Base-by-base conservation (phyloP, 2,888 invertebrate species). In the Patella pellucida region DNA sequence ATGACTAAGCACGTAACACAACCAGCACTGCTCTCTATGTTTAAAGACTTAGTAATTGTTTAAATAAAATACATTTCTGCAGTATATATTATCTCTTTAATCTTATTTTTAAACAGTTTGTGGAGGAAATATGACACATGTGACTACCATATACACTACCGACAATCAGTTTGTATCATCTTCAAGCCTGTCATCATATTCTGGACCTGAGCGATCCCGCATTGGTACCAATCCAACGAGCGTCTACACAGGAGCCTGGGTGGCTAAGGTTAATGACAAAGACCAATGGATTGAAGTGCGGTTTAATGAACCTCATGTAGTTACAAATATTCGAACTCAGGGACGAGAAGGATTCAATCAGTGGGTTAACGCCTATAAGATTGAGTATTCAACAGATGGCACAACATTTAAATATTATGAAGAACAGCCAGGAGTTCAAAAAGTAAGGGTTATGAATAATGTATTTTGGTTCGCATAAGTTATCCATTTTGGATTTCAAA, bases 291-390 rank as follows among this genome's bases (percentile, higher is more conserved):
- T 76, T 62, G 68, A 76, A 51, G 71, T 72, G 51, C 52, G 52
- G 12, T 73, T 76, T 56, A 73, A 71, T n/a, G 52, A 72, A 68
- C 69, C 69, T 15, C 54, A 76, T 56, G 56, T 52, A 50, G 23
- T 97, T 62, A 96, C 96, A 0, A 96, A 96, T 52, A 90, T 97
- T 69, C 93, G 93, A 73, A 95, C 95, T 0, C 94, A 94, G 89
- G 96, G 96, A 23, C 91, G 93, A 0, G 92, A 93, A 69, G 94
- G 94, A 27, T 93, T 93, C 77, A 93, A 94, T 82, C 93, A 95
- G 86, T 96, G 95, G 95, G 95, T 96, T 1, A 94, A 94, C 2
- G 92, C 94, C 0, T 96, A 94, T 91, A 93, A 93, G 85, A 92
- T 96, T 0, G 91, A 93, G 85, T 96, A 95, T 91, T 95, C 96